A percentile compares a stretch with the other conserved stretches of the same genome.
Evolutionary conservation across 2,888 invertebrate genomes (phyloP).

Genomic region (Arenicola marina): DNA sequence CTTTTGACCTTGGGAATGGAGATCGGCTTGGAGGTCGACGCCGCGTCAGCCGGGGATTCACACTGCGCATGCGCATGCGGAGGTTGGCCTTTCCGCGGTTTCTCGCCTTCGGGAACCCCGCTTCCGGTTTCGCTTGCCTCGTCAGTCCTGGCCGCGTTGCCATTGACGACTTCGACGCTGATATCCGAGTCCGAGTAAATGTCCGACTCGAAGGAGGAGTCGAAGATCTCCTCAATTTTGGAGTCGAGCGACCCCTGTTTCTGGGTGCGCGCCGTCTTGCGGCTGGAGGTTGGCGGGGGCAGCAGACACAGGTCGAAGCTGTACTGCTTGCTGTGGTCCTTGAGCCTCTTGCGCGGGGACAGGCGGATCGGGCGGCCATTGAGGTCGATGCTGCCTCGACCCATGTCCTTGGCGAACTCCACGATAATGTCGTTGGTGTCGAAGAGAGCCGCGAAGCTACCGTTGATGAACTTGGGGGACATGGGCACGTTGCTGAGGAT

Average conservation of each 20-base stretch:
- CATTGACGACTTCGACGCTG: neutral
- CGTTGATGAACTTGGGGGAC: constrained; percentile 85
- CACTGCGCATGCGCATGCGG: no score
- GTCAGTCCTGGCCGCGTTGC: no score
- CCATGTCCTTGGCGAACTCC: constrained; percentile 48
- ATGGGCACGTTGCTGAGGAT: constrained; percentile 92
- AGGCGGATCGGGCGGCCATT: constrained; percentile 48
- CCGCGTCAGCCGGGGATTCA: no score
- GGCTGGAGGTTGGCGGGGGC: neutral
- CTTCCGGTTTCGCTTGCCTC: no score
- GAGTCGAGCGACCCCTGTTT: constrained; percentile 57
- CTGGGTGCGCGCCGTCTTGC: constrained; percentile 1
- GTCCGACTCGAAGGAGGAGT: constrained; percentile 29
- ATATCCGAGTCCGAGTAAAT: neutral
- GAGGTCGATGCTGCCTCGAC: constrained; percentile 36
- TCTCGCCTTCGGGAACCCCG: no score
- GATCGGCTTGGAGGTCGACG: no score
- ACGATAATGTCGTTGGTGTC: constrained; percentile 47
- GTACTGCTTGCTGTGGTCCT: constrained; percentile 51
- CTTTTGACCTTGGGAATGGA: no score
- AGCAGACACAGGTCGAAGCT: constrained; percentile 47
- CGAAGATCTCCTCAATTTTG: constrained; percentile 58
- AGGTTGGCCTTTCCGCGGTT: no score
- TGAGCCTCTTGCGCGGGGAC: constrained; percentile 51
- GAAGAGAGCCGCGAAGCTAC: constrained; percentile 60